A percentile compares a stretch with the other conserved stretches of the same genome.
These are phyloP conservation scores for Mustela nigripes DNA, from an alignment of 2,113 vertebrate species.

Conservation along the genomic window DNA sequence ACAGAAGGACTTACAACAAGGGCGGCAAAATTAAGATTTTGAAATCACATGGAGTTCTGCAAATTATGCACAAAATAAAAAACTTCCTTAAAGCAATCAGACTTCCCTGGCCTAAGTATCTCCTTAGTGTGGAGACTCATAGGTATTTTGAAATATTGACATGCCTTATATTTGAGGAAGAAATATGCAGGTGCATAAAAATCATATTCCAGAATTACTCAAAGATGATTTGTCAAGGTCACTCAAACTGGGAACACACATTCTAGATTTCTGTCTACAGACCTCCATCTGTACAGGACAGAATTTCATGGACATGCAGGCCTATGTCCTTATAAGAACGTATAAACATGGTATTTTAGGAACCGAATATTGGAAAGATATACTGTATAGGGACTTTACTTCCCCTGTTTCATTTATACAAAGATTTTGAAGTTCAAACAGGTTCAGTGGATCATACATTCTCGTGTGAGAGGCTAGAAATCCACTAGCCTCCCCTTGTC, in stretches of 20 bases:
- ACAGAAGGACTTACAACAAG: neutral
- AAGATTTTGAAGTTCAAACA: neutral
- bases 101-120: neutral
- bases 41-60: neutral
- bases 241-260: neutral
- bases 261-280: neutral
- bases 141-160: neutral
- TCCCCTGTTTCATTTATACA: neutral
- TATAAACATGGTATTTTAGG: neutral
- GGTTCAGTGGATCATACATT: neutral
- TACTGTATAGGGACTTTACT: neutral
- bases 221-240: neutral
- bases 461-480: neutral
- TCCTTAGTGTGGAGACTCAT: neutral
- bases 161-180: conserved; percentile 19
- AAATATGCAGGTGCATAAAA: conserved; percentile 35
- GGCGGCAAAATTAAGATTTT: neutral
- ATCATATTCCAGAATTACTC: neutral
- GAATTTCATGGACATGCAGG: neutral
- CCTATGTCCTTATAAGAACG: neutral
- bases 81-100: conserved; percentile 6
- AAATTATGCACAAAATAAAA: conserved; percentile 1
- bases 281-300: neutral
- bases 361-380: neutral
- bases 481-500: neutral